Percentiles rank a stretch among this genome's conserved stretches.
These are phyloP conservation scores for Spheniscus humboldti DNA, from an alignment of 2,797 vertebrate genomes.

Conservation along the genomic window DNA sequence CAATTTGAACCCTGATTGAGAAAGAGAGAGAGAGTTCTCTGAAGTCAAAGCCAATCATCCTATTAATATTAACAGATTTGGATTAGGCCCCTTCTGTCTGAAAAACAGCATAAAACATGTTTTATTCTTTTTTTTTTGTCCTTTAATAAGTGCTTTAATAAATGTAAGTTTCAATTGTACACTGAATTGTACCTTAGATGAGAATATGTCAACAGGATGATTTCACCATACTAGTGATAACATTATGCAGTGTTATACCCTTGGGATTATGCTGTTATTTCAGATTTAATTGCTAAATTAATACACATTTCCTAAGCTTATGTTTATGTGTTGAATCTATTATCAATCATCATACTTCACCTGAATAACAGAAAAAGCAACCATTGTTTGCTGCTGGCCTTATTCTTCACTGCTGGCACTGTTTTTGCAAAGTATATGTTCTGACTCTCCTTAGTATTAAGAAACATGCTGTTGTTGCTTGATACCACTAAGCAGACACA, in stretches of 20 bases:
- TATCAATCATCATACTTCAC: slow-evolving; percentile 34
- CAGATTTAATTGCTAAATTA: slow-evolving; percentile 62
- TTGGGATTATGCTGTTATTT: slow-evolving; percentile 41
- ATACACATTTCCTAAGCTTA: slow-evolving; percentile 33
- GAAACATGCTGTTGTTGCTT: not conserved
- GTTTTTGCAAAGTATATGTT: not conserved
- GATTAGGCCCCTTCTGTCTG: not conserved
- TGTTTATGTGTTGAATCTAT: slow-evolving; percentile 39
- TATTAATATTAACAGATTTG: not conserved
- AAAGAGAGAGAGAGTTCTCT: not conserved
- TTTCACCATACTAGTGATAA: slow-evolving; percentile 26
- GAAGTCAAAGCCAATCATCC: not conserved
- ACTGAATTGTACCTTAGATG: not conserved
- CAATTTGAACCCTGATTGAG: not conserved
- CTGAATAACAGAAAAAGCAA: not conserved
- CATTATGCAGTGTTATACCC: not conserved
- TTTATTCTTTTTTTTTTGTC: not conserved
- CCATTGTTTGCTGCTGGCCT: not conserved
- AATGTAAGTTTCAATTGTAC: not conserved
- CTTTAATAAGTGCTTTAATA: not conserved
- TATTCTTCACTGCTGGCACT: not conserved
- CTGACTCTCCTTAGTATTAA: not conserved
- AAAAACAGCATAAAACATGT: not conserved
- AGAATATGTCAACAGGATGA: not conserved
- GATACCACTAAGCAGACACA: not conserved